phyloP scores from a whole-genome alignment of 2,888 invertebrate species.

The Dynastes maya region DNA sequence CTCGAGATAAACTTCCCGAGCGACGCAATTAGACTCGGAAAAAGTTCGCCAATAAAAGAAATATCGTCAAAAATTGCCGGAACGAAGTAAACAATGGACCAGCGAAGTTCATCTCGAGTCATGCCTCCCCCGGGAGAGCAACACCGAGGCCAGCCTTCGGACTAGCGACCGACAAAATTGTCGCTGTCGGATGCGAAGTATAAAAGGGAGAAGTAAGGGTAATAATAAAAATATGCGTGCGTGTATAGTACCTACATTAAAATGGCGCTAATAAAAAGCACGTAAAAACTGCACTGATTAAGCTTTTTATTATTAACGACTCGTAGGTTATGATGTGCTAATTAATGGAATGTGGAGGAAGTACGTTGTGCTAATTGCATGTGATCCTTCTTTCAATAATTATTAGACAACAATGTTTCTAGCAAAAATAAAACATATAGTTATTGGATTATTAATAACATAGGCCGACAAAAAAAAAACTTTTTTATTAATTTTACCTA shows the following conservation, averaged over 20 bases:
- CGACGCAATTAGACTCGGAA: constrained; percentile 42
- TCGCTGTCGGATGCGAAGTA: neutral
- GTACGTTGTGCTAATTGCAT: neutral
- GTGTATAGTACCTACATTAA: constrained; percentile 1
- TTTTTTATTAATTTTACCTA: too few relatives aligned
- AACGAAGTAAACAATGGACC: constrained; percentile 59
- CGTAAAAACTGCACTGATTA: constrained; percentile 10
- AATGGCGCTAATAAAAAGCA: neutral
- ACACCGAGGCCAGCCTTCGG: neutral
- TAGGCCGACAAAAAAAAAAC: too few relatives aligned
- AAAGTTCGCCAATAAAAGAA: constrained; percentile 57
- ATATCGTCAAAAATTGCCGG: constrained; percentile 58
- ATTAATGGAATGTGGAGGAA: neutral
- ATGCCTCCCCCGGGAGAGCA: constrained; percentile 57
- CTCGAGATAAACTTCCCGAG: constrained; percentile 40
- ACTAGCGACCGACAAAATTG: neutral
- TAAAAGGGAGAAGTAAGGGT: neutral
- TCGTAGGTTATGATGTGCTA: neutral
- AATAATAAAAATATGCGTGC: constrained; percentile 27
- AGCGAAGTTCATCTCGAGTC: constrained; percentile 57
- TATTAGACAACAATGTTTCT: too few relatives aligned
- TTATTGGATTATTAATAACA: too few relatives aligned
- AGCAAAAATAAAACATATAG: too few relatives aligned
- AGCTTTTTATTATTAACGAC: constrained; percentile 8
- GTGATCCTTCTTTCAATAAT: too few relatives aligned